Conservation (phyloP, 1,140 invertebrate species). For the Anadara kagoshimensis region DNA sequence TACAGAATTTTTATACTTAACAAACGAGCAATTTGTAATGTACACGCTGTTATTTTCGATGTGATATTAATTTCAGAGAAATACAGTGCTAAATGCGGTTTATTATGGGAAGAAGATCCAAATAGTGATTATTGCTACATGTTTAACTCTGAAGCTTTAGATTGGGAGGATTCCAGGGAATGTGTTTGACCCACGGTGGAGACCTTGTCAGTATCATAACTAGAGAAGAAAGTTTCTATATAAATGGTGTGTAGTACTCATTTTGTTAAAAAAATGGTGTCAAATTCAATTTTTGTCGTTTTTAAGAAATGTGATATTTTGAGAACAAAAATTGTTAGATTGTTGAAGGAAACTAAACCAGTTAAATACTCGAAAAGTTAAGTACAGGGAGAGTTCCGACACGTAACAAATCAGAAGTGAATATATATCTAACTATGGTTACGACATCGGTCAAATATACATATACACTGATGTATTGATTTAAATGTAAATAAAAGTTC, state of each 20-base stretch:
- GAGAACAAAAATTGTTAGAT: neutral
- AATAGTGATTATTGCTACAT: slow-evolving; percentile 49
- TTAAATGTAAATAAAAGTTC: neutral
- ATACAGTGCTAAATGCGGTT: slow-evolving; percentile 42
- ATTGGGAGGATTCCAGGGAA: slow-evolving; percentile 45
- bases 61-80: too few species aligned
- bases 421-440: too few species aligned
- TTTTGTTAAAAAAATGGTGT: too few species aligned
- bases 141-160: slow-evolving; percentile 47
- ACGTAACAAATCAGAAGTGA: too few species aligned
- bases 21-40: too few species aligned
- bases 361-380: too few species aligned
- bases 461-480: neutral
- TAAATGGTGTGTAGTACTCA: slow-evolving; percentile 32
- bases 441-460: neutral
- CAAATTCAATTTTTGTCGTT: neutral
- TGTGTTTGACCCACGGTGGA: slow-evolving; percentile 43
- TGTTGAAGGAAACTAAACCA: neutral
- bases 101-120: slow-evolving; percentile 52
- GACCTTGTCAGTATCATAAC: slow-evolving; percentile 51
- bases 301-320: neutral
- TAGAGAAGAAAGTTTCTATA: slow-evolving; percentile 47
- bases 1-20: too few species aligned
- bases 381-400: too few species aligned
- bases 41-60: too few species aligned